These are phyloP conservation scores for Neoarius graeffei DNA, from an alignment of 2,113 vertebrate species.

Conservation along the genomic window DNA sequence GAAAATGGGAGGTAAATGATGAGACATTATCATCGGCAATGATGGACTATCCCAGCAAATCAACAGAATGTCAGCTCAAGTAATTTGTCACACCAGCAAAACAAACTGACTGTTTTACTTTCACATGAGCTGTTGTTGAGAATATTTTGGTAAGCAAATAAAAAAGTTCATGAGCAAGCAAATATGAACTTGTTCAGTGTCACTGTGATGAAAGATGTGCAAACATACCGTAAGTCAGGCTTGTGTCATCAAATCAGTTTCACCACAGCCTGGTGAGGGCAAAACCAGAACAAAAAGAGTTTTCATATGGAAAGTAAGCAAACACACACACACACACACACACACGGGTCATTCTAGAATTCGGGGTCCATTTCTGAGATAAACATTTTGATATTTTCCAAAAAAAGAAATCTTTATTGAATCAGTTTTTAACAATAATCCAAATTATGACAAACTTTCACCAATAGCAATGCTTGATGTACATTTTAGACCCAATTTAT, in stretches of 20 bases:
- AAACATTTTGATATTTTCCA: too few relatives aligned
- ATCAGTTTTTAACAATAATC: too few relatives aligned
- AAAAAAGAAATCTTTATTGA: too few relatives aligned
- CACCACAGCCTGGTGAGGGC: not conserved
- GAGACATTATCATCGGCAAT: too few relatives aligned
- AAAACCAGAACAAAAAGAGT: too few relatives aligned
- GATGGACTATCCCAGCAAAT: not conserved
- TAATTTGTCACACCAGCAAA: not conserved
- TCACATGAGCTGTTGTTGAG: not conserved
- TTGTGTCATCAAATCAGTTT: not conserved
- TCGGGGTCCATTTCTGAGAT: too few relatives aligned
- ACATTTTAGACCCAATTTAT: too few relatives aligned
- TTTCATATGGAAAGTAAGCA: too few relatives aligned
- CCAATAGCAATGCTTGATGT: too few relatives aligned
- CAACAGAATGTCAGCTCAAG: not conserved
- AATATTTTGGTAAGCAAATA: not conserved
- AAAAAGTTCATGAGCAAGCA: not conserved
- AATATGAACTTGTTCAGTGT: not conserved
- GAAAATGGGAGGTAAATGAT: too few relatives aligned
- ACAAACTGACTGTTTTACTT: not conserved
- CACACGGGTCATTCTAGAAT: too few relatives aligned
- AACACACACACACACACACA: not conserved
- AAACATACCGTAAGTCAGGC: not conserved
- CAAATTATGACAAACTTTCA: too few relatives aligned
- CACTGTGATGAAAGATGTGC: not conserved